Evolutionary conservation across 2,888 invertebrate genomes (phyloP), one percentile per base, ranked within the genome.

Genomic region (Cephus pygmeus): DNA sequence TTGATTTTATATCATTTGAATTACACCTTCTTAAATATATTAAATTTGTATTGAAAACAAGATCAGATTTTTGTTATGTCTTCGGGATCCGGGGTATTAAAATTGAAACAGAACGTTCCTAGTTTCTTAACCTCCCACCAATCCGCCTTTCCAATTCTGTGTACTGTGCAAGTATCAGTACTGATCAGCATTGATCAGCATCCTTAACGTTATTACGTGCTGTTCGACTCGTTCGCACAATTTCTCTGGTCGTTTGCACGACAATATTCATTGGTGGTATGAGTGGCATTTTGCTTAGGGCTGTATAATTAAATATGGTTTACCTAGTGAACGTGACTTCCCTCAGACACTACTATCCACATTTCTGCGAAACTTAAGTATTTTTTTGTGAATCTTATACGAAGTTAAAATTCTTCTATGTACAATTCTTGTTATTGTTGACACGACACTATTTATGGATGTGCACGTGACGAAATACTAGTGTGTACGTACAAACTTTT

Each of bases 1-100:
- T 69, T 31, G n/a, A 15, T 35, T 81, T 88, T 11, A 35, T 35
- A 35, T 35, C 11, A 35, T 35, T 35, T 35, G 35, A 35, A 35
- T 35, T 35, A 35, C 1, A 35, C 3, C 11, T 35, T 11, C 11
- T 11, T 35, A 35, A 35, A 11, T 35, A 35, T 11, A 35, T 35
- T 11, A 35, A 35, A 35, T 35, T 35, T 35, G 35, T 35, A 35
- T 35, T 11, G 1, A 35, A 35, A 11, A 11, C 11, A 35, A 35
- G 35, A 2, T 35, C 11, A 35, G 35, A 35, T 11, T 35, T 35
- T 35, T 11, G 11, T 35, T 11, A 0, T 11, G 35, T 35, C 3
- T 35, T 35, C 35, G 9, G 11, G 35, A 35, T 1, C 35, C 11
- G 11, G 11, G 35, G 35, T 11, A 35, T 34, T 11, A 34, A 34